phyloP scores from a whole-genome alignment of 2,888 invertebrate species.

The Epiblema foenella region DNA sequence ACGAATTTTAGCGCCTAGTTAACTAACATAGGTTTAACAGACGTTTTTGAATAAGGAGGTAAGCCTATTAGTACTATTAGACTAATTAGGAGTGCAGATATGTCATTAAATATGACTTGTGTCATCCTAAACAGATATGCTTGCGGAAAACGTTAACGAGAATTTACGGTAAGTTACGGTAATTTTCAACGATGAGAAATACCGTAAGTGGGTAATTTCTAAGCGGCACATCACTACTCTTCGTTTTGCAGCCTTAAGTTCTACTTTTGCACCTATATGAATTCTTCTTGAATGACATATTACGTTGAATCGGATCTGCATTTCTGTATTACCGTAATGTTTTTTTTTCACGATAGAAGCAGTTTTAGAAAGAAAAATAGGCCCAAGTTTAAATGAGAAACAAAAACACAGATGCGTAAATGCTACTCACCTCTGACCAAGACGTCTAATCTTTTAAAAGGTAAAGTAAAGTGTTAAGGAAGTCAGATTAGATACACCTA shows the following conservation, averaged over 20 bases:
- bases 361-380: neutral
- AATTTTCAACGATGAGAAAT: too few species aligned
- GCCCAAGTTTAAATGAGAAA: neutral
- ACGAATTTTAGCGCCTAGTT: too few species aligned
- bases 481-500: slow-evolving; percentile 11
- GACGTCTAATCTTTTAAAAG: slow-evolving; percentile 14
- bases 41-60: too few species aligned
- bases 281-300: neutral
- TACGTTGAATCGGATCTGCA: neutral
- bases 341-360: neutral
- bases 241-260: neutral
- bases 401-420: neutral
- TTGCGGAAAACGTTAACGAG: too few species aligned
- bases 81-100: slow-evolving; percentile 14
- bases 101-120: too few species aligned
- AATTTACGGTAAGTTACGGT: too few species aligned
- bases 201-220: too few species aligned
- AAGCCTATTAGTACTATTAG: slow-evolving; percentile 10
- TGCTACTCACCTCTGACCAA: neutral
- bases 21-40: too few species aligned
- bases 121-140: too few species aligned
- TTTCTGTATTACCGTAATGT: too few species aligned
- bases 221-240: neutral
- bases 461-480: slow-evolving; percentile 1
- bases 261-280: neutral